Evolutionary conservation across 2,797 vertebrate genomes (phyloP).

Genomic region (Taeniopygia guttata): DNA sequence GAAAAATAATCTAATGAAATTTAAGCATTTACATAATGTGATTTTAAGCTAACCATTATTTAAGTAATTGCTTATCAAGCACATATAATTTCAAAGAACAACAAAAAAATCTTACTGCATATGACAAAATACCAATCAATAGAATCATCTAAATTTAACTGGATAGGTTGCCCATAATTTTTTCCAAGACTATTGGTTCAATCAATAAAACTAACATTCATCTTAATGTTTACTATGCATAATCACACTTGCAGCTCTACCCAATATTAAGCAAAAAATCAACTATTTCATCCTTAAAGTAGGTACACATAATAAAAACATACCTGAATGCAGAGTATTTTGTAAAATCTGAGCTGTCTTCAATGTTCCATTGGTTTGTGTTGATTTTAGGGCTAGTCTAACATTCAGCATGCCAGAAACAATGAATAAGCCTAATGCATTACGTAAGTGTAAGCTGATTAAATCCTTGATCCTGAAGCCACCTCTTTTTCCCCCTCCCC

Average conservation of each 20-base stretch:
- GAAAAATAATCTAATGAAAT: slow-evolving; percentile 13
- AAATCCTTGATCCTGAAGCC: slow-evolving; percentile 49
- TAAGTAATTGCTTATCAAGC: not conserved
- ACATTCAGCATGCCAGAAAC: slow-evolving; percentile 48
- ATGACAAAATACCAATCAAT: not conserved
- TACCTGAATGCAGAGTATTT: slow-evolving; percentile 23
- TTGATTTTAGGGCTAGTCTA: slow-evolving; percentile 41
- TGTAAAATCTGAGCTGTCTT: slow-evolving; percentile 28
- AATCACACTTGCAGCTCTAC: not conserved
- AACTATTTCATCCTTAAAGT: not conserved
- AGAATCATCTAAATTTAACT: not conserved
- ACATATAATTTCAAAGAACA: not conserved
- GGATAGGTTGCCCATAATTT: not conserved
- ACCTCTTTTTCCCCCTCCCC: slow-evolving; percentile 24
- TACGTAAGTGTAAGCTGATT: slow-evolving; percentile 65
- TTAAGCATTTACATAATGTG: not conserved
- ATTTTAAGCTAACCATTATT: slow-evolving; percentile 15
- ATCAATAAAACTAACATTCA: not conserved
- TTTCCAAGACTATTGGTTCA: not conserved
- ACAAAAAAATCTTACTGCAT: not conserved
- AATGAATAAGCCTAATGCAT: slow-evolving; percentile 65
- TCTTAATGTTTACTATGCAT: not conserved
- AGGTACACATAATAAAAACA: not conserved
- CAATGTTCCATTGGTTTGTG: slow-evolving; percentile 35
- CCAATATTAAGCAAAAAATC: not conserved